Conservation (phyloP, 2,113 vertebrate species). For the Ploceus nigricollis region DNA sequence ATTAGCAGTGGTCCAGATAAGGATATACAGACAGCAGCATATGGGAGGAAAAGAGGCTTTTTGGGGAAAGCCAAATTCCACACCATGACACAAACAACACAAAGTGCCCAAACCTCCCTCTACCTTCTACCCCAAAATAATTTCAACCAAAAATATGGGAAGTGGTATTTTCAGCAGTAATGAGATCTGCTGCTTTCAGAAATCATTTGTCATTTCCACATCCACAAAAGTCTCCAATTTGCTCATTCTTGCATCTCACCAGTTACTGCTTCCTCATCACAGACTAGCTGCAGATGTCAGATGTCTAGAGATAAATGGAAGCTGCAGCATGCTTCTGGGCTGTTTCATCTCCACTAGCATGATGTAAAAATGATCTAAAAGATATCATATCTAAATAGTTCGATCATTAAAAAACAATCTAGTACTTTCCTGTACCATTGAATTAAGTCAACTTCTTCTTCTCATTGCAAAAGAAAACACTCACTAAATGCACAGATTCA, state of each 20-base stretch:
- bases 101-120: neutral
- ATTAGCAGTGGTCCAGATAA: conserved; percentile 54
- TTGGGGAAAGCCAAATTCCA: neutral
- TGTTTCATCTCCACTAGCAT: neutral
- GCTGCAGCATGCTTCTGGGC: neutral
- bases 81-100: neutral
- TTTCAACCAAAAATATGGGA: neutral
- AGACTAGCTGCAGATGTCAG: neutral
- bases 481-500: neutral
- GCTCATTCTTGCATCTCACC: neutral
- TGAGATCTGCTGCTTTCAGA: neutral
- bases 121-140: neutral
- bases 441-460: neutral
- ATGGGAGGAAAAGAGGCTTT: neutral
- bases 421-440: neutral
- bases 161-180: neutral
- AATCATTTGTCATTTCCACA: neutral
- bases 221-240: neutral
- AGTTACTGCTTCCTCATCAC: neutral
- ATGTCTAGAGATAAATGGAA: neutral
- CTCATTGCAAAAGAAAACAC: neutral
- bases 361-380: neutral
- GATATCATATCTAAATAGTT: neutral
- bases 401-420: neutral
- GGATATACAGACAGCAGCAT: neutral